Evolutionary conservation across 2,888 invertebrate genomes (phyloP).

Genomic region (Glyphotaelius pellucidus): DNA sequence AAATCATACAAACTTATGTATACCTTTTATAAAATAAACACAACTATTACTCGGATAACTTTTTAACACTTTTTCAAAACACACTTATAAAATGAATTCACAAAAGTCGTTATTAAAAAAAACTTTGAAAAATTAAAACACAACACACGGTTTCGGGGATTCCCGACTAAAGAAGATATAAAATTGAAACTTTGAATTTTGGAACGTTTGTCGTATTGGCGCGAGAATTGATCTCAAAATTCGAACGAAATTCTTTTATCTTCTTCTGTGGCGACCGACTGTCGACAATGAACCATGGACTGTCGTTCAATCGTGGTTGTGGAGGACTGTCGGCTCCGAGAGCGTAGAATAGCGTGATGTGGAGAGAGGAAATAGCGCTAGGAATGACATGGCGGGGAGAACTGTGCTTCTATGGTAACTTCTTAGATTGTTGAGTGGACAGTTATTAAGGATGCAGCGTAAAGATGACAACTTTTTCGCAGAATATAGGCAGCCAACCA

Average conservation of each 20-base stretch:
- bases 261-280: background rate
- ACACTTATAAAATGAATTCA: background rate
- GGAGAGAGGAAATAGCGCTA: background rate
- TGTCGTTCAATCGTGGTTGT: background rate
- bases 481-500: background rate
- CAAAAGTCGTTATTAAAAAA: background rate
- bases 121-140: background rate
- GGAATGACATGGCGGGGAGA: background rate
- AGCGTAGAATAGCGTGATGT: background rate
- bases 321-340: background rate
- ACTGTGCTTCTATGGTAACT: background rate
- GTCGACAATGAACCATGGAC: background rate
- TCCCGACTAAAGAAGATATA: background rate
- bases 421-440: background rate
- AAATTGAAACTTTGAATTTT: background rate
- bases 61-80: background rate
- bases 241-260: background rate
- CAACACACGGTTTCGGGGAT: background rate
- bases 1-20: too few species aligned
- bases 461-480: background rate
- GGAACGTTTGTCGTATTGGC: background rate
- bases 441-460: background rate
- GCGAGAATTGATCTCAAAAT: background rate
- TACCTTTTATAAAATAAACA: background rate
- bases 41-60: background rate